Percentiles rank a stretch among this genome's conserved stretches.
Conservation (phyloP, 1,140 invertebrate genomes). For the Papilio dardanus region DNA sequence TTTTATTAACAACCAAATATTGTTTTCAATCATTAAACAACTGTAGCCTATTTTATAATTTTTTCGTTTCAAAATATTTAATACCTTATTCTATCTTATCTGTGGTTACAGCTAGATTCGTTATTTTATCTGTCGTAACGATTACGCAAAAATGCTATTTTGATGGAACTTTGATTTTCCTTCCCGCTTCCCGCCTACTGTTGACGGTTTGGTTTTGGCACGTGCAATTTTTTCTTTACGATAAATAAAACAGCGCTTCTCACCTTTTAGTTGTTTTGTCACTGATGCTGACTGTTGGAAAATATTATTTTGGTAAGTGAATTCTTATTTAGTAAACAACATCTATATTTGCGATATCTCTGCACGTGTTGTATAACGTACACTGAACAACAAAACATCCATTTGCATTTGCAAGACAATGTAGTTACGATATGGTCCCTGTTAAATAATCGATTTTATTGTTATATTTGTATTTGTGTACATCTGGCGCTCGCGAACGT, state of each 20-base stretch:
- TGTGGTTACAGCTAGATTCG: neutral
- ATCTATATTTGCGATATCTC: constrained; percentile 54
- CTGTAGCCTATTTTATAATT: neutral
- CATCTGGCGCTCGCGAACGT: constrained; percentile 13
- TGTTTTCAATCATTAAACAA: too few species aligned
- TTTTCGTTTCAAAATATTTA: neutral
- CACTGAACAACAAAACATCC: constrained; percentile 69
- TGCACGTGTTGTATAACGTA: constrained; percentile 76
- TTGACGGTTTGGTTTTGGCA: constrained; percentile 79
- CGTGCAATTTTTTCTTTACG: constrained; percentile 75
- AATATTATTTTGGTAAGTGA: constrained; percentile 71
- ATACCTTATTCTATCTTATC: too few species aligned
- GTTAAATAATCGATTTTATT: constrained; percentile 35
- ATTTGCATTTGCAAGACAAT: constrained; percentile 70
- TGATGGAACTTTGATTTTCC: constrained; percentile 72
- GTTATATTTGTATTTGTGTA: constrained; percentile 32
- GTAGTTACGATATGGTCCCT: constrained; percentile 78
- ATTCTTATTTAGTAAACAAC: constrained; percentile 50
- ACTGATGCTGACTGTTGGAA: constrained; percentile 73
- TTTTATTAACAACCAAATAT: neutral
- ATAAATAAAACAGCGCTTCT: constrained; percentile 56
- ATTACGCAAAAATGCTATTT: constrained; percentile 66
- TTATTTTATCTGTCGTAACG: constrained; percentile 50
- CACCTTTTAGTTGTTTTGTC: constrained; percentile 53
- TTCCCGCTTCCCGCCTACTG: constrained; percentile 79